These are phyloP conservation scores for Palythoa grandiflora DNA, from an alignment of 92 coral and sea anemone species.

Conservation along the genomic window DNA sequence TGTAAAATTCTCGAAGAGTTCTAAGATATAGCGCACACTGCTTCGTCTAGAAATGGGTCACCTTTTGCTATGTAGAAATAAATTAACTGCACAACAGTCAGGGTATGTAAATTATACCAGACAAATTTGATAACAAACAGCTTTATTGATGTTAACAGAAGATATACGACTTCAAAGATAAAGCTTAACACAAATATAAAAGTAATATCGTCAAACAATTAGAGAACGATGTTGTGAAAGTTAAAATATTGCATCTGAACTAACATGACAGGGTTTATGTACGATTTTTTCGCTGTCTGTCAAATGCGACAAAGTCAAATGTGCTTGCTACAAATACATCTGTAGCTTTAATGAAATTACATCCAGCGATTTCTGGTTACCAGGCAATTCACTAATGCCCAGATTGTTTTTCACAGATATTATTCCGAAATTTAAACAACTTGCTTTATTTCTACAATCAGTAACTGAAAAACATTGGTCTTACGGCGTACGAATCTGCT, in stretches of 20 bases:
- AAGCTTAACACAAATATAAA: conserved; percentile 25
- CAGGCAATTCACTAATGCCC: conserved; percentile 28
- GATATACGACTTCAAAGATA: conserved; percentile 21
- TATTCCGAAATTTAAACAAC: neutral
- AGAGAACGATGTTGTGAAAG: conserved; percentile 4
- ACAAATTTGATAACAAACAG: conserved; percentile 10
- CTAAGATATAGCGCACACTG: neutral
- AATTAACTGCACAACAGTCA: neutral
- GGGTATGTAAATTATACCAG: neutral
- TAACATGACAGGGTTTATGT: neutral
- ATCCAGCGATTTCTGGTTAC: conserved; percentile 8
- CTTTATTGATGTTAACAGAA: conserved; percentile 29
- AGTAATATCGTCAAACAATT: conserved; percentile 37
- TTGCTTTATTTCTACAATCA: neutral
- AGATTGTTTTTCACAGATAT: conserved; percentile 8
- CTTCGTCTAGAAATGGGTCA: neutral
- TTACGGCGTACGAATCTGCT: neutral
- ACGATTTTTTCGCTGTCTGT: neutral
- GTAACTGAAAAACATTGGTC: neutral
- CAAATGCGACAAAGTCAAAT: neutral
- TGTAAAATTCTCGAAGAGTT: conserved; percentile 31
- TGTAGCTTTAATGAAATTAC: conserved; percentile 10
- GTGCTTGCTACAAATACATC: neutral
- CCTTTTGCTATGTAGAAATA: neutral
- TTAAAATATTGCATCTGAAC: neutral